phyloP scores from a whole-genome alignment of 2,797 vertebrate species.

The Artibeus jamaicensis region DNA sequence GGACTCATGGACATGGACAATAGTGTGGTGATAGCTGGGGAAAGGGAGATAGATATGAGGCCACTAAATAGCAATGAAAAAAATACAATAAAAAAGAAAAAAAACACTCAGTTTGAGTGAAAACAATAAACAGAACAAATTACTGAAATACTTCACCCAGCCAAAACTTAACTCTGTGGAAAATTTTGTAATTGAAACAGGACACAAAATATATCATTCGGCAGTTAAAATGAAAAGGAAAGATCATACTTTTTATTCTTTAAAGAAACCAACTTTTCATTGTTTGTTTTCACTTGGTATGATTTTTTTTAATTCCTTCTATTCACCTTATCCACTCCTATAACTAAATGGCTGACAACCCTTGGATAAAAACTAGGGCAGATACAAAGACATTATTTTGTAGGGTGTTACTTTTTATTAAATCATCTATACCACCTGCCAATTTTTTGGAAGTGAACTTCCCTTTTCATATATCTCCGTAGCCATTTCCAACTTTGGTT shows the following conservation, averaged over 20 bases:
- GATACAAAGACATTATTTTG: background rate
- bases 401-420: background rate
- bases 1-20: no score
- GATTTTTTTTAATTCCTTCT: conserved; percentile 4
- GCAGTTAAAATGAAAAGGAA: background rate
- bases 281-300: conserved; percentile 25
- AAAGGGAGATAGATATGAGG: no score
- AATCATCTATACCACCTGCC: background rate
- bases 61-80: no score
- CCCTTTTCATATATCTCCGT: background rate
- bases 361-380: background rate
- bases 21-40: no score
- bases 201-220: background rate
- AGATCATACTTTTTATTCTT: conserved; percentile 4
- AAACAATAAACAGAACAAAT: conserved; percentile 26
- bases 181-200: background rate
- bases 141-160: background rate
- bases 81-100: background rate
- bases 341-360: background rate
- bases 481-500: background rate
- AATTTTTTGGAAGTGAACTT: background rate
- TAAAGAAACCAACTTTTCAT: background rate
- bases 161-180: conserved; percentile 2
- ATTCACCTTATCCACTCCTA: background rate
- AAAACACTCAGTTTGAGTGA: background rate